These are phyloP conservation scores for Garra rufa DNA, from an alignment of 2,113 vertebrate genomes.

Conservation along the genomic window DNA sequence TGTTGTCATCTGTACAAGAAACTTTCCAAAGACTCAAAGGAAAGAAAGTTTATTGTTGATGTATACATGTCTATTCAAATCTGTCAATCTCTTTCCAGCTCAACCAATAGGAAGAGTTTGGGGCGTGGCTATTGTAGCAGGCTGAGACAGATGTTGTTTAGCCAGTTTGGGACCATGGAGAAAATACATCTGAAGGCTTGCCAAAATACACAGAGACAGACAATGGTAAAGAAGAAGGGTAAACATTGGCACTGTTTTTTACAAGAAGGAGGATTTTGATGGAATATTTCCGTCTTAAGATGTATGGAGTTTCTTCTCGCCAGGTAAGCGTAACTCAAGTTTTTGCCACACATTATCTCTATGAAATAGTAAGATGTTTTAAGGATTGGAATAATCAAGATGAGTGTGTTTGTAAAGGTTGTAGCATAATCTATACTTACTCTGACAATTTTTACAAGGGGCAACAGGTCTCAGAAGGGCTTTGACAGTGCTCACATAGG, in stretches of 20 bases:
- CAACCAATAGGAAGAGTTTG: no score
- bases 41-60: no score
- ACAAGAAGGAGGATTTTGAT: neutral
- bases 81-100: no score
- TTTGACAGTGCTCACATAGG: constrained; percentile 74
- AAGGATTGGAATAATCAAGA: neutral
- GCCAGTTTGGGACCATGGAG: no score
- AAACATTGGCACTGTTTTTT: neutral
- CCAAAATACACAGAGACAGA: neutral
- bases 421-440: constrained; percentile 60
- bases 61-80: no score
- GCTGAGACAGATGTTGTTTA: no score
- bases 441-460: constrained; percentile 63
- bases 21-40: no score
- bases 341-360: no score
- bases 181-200: neutral
- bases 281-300: neutral
- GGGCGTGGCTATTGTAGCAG: no score
- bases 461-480: constrained; percentile 65
- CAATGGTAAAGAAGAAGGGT: neutral
- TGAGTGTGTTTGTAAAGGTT: neutral
- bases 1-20: no score
- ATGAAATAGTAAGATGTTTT: neutral
- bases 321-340: neutral
- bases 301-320: neutral